A percentile compares a stretch with the other conserved stretches of the same genome.
Evolutionary conservation across 2,888 invertebrate species (phyloP).

Genomic region (Lochmaea crataegi): DNA sequence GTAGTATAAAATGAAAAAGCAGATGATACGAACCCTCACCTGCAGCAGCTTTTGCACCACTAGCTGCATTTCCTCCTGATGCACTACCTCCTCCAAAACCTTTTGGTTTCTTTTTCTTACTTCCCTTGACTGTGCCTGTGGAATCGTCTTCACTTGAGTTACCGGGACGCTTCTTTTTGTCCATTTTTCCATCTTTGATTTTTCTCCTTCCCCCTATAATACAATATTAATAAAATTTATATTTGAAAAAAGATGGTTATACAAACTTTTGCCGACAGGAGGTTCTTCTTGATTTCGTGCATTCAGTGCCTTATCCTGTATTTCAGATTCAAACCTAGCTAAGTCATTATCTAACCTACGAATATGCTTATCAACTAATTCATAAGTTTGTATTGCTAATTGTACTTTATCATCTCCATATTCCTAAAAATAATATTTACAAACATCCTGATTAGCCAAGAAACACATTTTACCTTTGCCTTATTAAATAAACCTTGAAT

Average conservation of each 20-base stretch:
- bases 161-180: constrained; percentile 70
- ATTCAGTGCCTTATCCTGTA: constrained; percentile 92
- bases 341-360: constrained; percentile 95
- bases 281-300: constrained; percentile 78
- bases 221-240: background rate
- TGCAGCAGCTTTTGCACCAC: constrained; percentile 61
- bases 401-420: constrained; percentile 98
- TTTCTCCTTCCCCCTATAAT: constrained; percentile 76
- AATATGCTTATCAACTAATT: constrained; percentile 98
- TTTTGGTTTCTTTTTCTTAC: constrained; percentile 72
- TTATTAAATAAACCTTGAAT: constrained; percentile 92
- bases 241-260: background rate
- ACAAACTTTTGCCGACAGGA: constrained; percentile 71
- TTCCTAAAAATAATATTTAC: constrained; percentile 66
- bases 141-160: constrained; percentile 68
- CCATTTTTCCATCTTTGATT: constrained; percentile 72
- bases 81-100: constrained; percentile 61
- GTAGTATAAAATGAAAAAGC: constrained; percentile 34
- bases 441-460: constrained; percentile 1
- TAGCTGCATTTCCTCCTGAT: constrained; percentile 56
- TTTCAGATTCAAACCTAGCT: constrained; percentile 95
- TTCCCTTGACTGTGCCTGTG: constrained; percentile 61
- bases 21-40: constrained; percentile 64
- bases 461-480: constrained; percentile 72
- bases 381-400: constrained; percentile 97